Evolutionary conservation across 2,888 invertebrate species (phyloP), one percentile per base, ranked within the genome.

Genomic region (Helicoverpa assulta): DNA sequence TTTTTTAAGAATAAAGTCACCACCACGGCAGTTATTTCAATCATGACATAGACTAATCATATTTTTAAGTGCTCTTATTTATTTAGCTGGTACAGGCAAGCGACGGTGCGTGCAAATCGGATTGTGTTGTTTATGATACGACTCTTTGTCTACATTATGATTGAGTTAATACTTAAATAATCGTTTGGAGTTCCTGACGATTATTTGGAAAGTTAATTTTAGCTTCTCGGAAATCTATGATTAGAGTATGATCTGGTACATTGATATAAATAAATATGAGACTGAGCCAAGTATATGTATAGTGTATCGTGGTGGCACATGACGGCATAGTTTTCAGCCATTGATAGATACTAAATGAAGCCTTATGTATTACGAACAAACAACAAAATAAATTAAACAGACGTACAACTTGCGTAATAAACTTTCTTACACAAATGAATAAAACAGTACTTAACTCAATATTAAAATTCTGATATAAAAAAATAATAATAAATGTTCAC

Each of bases 331-430:
- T n/a, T 12, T 33, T 26, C 37, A 14, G 67, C 43, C 57, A 51
- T 51, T 50, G 64, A 68, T 53, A 66, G 60, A 65, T 79, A 78
- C 58, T 67, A 50, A 80, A 76, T 68, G 62, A 76, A 71, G 57
- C 58, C 80, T 74, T 82, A 80, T 14, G 12, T 40, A 40, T 52
- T 68, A 77, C 58, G 73, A 47, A 78, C 37, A 74, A 80, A 81
- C 68, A 78, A 84, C 85, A 82, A 83, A 84, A 78, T 80, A 82
- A 81, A 82, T 81, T 78, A 84, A 83, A 80, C 79, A 84, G 70
- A 78, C 71, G 51, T 78, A 67, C 61, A 83, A 76, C 75, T 76
- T 72, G 80, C 53, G 64, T 65, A 62, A 78, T 75, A 84, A 83
- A 86, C 83, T 85, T 83, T 73, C 73, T 84, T 80, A 81, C 78